Evolutionary conservation across 35 echinoderm and acorn worm genomes (phyloP).

Genomic region (Acanthaster planci): DNA sequence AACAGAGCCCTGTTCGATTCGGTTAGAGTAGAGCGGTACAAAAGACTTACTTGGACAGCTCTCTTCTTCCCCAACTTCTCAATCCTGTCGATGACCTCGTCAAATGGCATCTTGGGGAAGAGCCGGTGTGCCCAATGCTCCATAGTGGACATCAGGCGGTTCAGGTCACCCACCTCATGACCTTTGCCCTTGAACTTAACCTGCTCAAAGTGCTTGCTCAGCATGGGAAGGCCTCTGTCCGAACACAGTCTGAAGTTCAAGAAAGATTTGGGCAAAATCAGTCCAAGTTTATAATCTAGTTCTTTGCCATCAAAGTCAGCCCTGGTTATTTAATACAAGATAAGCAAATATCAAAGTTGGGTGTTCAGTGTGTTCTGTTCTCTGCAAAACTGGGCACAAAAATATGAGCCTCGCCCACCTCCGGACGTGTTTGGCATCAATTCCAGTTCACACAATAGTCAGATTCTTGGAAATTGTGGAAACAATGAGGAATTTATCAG

Average conservation of each 20-base stretch:
- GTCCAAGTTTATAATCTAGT: too few relatives aligned
- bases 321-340: too few relatives aligned
- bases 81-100: conserved; percentile 85
- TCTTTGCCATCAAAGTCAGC: too few relatives aligned
- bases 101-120: conserved; percentile 90
- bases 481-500: too few relatives aligned
- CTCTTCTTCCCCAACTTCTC: conserved; percentile 93
- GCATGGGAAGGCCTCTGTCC: conserved; percentile 68
- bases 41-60: conserved; percentile 70
- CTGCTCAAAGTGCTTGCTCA: conserved; percentile 80
- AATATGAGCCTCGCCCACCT: too few relatives aligned
- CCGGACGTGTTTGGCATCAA: too few relatives aligned
- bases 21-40: too few relatives aligned
- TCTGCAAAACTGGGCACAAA: too few relatives aligned
- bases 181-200: conserved; percentile 98
- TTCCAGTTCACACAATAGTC: too few relatives aligned
- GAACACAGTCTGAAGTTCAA: conserved; percentile 53
- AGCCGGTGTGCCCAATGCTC: conserved; percentile 94
- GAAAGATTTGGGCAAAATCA: not conserved
- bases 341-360: not conserved
- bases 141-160: conserved; percentile 75
- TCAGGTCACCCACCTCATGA: conserved; percentile 81
- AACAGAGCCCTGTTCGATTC: too few relatives aligned
- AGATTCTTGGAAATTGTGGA: too few relatives aligned
- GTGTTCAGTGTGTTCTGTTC: not conserved